Evolutionary conservation across 2,888 invertebrate genomes (phyloP), one percentile per base, ranked within the genome.

Genomic region (Trissoscelio sp.): DNA sequence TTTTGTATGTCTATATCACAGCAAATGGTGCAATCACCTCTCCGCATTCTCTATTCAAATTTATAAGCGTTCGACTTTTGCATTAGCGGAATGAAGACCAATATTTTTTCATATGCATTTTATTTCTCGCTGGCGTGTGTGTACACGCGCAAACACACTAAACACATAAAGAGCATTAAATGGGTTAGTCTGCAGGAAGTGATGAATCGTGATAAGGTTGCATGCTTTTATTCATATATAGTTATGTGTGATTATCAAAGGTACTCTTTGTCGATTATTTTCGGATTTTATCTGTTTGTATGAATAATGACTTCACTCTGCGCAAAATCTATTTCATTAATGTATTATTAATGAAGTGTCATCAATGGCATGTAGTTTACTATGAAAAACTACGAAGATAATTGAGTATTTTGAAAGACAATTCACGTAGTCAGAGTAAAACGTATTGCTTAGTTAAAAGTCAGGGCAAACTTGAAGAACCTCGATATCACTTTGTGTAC

Each of bases 121-220:
- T 67, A 42, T 53, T 79, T 79, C 51, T 48, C n/a, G 28, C 28
- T 57, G 14, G 55, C 58, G 31, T 67, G 79, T 70, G 20, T 53
- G 31, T 24, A 66, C 46, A 60, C 42, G 51, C 34, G 66, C 79
- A 74, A 79, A 55, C 69, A 57, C 11, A 39, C 37, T 44, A 79
- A 79, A 72, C 60, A 66, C 46, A 67, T 62, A 73, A 60, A 69
- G 55, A 60, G 62, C 20, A 69, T 60, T 84, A 87, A 88, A 88
- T 87, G 82, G 87, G 86, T 86, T 87, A 87, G 82, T 73, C 83
- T 85, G 82, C 84, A 86, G 87, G 85, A 88, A 87, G 82, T 72
- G 60, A 82, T 72, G 87, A 85, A 85, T 83, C 64, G 48, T 60
- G 87, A 88, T 88, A 87, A 86, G 81, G 44, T 66, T 69, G 74